Percentiles rank a stretch among this genome's conserved stretches.
Conservation (phyloP, 2,888 invertebrate species). For the Lamellibrachia satsuma region DNA sequence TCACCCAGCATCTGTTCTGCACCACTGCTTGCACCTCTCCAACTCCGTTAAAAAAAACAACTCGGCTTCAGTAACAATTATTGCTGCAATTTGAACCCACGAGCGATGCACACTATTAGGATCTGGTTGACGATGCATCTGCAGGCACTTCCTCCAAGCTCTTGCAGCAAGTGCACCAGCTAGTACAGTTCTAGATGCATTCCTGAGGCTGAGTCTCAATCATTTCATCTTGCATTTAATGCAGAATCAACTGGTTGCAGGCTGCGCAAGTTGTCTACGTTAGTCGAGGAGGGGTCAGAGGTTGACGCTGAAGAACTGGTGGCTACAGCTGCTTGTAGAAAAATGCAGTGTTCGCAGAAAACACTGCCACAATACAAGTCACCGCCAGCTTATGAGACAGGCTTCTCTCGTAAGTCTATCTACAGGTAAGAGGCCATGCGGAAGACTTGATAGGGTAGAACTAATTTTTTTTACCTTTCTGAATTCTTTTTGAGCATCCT, state of each 20-base stretch:
- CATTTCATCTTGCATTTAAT: not conserved
- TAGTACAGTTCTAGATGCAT: not conserved
- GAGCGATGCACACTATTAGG: not conserved
- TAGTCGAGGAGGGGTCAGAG: conserved; percentile 5
- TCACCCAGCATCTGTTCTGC: not conserved
- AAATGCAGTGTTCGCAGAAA: not conserved
- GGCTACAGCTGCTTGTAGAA: not conserved
- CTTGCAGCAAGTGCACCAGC: not conserved
- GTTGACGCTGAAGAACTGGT: not conserved
- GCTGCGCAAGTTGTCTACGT: conserved; percentile 3
- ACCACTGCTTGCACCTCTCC: not conserved
- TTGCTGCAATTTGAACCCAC: not conserved
- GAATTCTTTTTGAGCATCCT: too few relatives aligned
- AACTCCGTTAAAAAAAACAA: not conserved
- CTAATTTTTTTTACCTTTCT: too few relatives aligned
- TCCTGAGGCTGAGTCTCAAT: not conserved
- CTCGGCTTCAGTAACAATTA: not conserved
- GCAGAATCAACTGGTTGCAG: not conserved
- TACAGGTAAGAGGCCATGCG: not conserved
- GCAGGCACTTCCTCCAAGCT: not conserved
- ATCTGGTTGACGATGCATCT: not conserved
- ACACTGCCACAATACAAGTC: not conserved
- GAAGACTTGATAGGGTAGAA: not conserved
- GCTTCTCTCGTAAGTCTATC: not conserved
- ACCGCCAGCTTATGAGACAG: not conserved